Evolutionary conservation across 2,888 invertebrate genomes (phyloP).

Genomic region (Drosophila sordidapex): DNA sequence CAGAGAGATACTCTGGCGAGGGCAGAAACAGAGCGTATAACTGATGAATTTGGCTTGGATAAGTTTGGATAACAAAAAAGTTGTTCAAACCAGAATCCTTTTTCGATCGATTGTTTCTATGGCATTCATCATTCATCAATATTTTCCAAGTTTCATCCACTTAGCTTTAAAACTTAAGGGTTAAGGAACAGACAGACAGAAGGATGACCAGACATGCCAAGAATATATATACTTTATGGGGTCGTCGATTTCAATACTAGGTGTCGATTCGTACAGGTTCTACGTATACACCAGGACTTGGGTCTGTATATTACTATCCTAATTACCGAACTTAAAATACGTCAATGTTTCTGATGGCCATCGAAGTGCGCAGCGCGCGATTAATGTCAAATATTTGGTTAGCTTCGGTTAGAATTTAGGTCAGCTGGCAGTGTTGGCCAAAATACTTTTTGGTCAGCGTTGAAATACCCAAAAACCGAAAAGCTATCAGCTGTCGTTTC

Average conservation of each 20-base stretch:
- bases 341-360: conserved; percentile 11
- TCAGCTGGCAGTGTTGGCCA: conserved; percentile 42
- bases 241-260: neutral
- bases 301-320: neutral
- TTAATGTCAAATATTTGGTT: conserved; percentile 69
- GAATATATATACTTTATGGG: neutral
- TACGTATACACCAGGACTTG: neutral
- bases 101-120: neutral
- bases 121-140: neutral
- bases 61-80: neutral
- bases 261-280: neutral
- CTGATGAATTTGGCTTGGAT: neutral
- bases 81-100: neutral
- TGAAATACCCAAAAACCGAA: conserved; percentile 62
- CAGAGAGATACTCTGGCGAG: neutral
- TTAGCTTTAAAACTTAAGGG: neutral
- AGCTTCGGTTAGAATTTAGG: conserved; percentile 35
- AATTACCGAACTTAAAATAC: conserved; percentile 19
- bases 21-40: no score
- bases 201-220: accelerated
- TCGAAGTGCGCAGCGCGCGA: conserved; percentile 26
- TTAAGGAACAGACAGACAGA: neutral
- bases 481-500: conserved; percentile 67
- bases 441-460: conserved; percentile 13
- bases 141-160: neutral